A percentile compares a stretch with the other conserved stretches of the same genome.
Evolutionary conservation across 2,888 invertebrate genomes (phyloP).

Genomic region (Athripsodes cinereus): DNA sequence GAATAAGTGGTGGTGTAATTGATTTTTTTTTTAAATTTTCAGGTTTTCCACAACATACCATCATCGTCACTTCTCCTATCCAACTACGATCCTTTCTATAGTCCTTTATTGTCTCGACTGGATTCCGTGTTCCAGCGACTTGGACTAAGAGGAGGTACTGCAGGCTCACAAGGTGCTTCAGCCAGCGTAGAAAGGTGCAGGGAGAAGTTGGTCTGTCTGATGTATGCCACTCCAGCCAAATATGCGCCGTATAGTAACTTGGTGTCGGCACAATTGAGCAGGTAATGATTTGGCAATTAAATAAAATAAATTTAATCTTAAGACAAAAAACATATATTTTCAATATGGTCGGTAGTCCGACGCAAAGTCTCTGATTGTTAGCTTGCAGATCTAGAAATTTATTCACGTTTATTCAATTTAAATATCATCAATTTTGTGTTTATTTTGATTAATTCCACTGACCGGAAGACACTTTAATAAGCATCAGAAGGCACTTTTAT

Average conservation of each 20-base stretch:
- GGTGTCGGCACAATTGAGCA: constrained; percentile 81
- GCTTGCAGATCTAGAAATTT: too few species aligned
- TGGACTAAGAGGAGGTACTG: constrained; percentile 54
- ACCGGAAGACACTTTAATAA: too few species aligned
- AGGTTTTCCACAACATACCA: constrained; percentile 81
- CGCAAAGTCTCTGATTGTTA: too few species aligned
- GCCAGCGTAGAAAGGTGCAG: constrained; percentile 60
- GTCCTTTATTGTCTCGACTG: constrained; percentile 74
- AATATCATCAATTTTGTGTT: too few species aligned
- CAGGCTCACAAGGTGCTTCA: constrained; percentile 35
- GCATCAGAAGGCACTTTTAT: too few species aligned
- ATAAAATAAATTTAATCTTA: too few species aligned
- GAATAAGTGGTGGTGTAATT: too few species aligned
- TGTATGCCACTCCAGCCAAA: constrained; percentile 83
- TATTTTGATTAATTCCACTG: too few species aligned
- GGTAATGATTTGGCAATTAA: constrained; percentile 53
- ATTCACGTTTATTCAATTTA: too few species aligned
- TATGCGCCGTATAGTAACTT: constrained; percentile 86
- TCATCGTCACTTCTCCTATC: constrained; percentile 74
- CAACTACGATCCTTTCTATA: constrained; percentile 87
- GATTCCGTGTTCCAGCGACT: constrained; percentile 74
- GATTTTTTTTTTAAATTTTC: constrained; percentile 29
- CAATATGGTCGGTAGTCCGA: too few species aligned
- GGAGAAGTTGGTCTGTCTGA: constrained; percentile 78
- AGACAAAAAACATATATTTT: too few species aligned